Evolutionary conservation across 2,888 invertebrate genomes (phyloP), one percentile per base, ranked within the genome.

Genomic region (Globia sparganii): DNA sequence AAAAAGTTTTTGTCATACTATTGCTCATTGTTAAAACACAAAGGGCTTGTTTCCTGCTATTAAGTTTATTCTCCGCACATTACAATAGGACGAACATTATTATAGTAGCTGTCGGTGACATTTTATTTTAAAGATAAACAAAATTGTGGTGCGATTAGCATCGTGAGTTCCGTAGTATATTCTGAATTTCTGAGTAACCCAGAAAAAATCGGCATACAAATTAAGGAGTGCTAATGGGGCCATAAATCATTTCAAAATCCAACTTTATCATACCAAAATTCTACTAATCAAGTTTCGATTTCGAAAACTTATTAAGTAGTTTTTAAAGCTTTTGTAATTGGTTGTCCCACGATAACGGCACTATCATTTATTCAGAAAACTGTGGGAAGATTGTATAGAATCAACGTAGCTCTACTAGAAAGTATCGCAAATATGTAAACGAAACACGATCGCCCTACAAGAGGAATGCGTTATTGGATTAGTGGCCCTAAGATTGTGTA

Each of bases 11-110:
- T 95, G 95, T 95, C 92, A 93, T 93, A 93, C 92, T 92, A 94
- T 94, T 93, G 93, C 93, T 93, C 93, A 95, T 96, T 96, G 95
- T 95, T 93, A 85, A 86, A 90, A 92, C 91, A 94, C 94, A 94
- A 95, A 95, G 94, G 94, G 92, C 93, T 90, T 90, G 93, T 93
- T 94, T 95, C 94, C 95, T 95, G 94, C 91, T 93, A 93, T 94
- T 92, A 93, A 91, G 90, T 91, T 92, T 90, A 91, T 91, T 92
- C 90, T 89, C 91, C 78, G 88, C 89, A 88, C 88, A 89, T 89
- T 80, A 90, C 89, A 90, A 89, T 88, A 83, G 77, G 75, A 37
- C 43, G 75, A 81, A 53, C 81, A 62, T 62, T 80, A 75, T 46
- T 59, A 81, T 75, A 53, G 71, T 80, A 67, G 74, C 75, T 81